phyloP scores from a whole-genome alignment of 2,113 vertebrate species.

The Coptodon bakossiorum region DNA sequence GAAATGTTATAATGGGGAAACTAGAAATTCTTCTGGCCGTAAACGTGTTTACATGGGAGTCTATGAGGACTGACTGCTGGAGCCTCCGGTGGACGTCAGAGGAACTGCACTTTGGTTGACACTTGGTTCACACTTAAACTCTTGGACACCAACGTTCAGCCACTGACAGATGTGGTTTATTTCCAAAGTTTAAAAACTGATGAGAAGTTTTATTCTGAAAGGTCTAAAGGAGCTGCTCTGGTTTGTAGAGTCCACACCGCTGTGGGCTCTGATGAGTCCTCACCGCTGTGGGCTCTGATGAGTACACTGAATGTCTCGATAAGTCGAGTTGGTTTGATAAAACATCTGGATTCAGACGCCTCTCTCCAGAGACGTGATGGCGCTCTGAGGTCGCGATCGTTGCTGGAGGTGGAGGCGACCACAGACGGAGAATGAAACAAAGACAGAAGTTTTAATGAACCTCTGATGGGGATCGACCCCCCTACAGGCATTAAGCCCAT shows the following conservation, averaged over 20 bases:
- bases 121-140: neutral
- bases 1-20: neutral
- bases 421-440: neutral
- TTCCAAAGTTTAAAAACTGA: neutral
- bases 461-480: neutral
- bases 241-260: neutral
- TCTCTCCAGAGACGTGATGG: neutral
- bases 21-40: neutral
- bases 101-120: neutral
- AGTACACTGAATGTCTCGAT: neutral
- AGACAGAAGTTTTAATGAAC: slow-evolving; percentile 46
- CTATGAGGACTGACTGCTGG: neutral
- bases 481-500: slow-evolving; percentile 60
- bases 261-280: neutral
- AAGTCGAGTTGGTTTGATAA: neutral
- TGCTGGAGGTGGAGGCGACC: neutral
- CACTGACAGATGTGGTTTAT: neutral
- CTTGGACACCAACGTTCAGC: neutral
- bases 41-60: neutral
- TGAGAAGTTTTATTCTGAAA: neutral
- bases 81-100: neutral
- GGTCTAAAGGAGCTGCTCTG: neutral
- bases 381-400: neutral
- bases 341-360: neutral
- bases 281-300: neutral